Conservation (phyloP, 2,797 vertebrate species). For the Bufotes viridis region DNA sequence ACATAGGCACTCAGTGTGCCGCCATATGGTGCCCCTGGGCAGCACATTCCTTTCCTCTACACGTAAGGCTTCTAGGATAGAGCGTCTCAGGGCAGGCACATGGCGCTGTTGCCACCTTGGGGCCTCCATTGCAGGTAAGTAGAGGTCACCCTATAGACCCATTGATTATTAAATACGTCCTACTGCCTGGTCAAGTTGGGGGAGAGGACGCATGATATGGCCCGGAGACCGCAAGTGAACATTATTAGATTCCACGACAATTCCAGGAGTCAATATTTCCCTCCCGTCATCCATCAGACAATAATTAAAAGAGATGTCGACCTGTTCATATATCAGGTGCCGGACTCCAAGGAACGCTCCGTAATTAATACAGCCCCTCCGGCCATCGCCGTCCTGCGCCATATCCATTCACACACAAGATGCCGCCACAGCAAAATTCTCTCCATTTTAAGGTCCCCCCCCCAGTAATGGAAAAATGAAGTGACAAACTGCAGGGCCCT, state of each 20-base stretch:
- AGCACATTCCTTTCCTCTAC: too few species aligned
- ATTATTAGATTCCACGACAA: neutral
- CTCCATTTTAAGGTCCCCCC: neutral
- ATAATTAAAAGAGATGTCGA: constrained; percentile 19
- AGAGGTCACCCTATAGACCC: too few species aligned
- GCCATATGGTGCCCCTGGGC: neutral
- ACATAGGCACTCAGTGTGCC: neutral
- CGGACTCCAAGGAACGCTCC: neutral
- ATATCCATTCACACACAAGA: neutral
- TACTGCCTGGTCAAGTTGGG: too few species aligned
- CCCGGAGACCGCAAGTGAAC: neutral
- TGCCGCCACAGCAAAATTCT: neutral
- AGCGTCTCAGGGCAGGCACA: too few species aligned
- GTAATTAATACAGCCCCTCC: neutral
- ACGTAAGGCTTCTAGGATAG: too few species aligned
- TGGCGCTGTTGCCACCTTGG: too few species aligned
- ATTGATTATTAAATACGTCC: too few species aligned
- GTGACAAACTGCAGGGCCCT: constrained; percentile 44
- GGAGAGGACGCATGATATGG: neutral
- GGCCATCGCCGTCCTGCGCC: neutral
- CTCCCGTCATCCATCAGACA: neutral
- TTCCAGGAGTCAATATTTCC: constrained; percentile 21
- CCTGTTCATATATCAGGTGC: neutral
- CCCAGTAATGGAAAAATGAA: constrained; percentile 1
- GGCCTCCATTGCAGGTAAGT: too few species aligned